phyloP scores from a whole-genome alignment of 2,113 vertebrate genomes.

The Alosa alosa region DNA sequence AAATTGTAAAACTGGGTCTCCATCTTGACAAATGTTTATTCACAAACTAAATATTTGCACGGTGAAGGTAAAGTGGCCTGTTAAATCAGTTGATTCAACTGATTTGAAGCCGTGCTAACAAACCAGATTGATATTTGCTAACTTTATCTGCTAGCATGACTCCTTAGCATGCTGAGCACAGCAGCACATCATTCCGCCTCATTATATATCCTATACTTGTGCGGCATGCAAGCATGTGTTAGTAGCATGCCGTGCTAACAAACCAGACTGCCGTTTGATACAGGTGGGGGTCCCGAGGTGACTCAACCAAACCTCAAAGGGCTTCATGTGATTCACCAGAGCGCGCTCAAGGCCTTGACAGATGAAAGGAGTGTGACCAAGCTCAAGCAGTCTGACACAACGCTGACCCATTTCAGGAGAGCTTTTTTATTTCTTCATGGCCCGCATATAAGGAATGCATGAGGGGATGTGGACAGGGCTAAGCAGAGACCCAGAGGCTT shows the following conservation, averaged over 20 bases:
- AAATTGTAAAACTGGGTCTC: too few species aligned
- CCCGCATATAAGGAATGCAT: background rate
- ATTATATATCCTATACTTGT: background rate
- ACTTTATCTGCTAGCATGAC: background rate
- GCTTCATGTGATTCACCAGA: background rate
- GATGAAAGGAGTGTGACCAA: background rate
- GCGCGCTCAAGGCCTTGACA: background rate
- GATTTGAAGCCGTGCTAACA: too few species aligned
- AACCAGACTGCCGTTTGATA: background rate
- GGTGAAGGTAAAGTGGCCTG: too few species aligned
- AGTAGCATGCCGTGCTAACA: background rate
- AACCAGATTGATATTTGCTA: background rate
- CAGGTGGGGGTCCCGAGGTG: background rate
- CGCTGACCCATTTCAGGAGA: background rate
- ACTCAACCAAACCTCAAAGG: conserved; percentile 2
- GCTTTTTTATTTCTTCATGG: background rate
- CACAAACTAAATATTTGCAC: too few species aligned
- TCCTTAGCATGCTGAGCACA: background rate
- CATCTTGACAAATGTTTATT: too few species aligned
- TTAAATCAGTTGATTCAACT: too few species aligned
- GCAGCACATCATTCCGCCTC: background rate
- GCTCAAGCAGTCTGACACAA: background rate
- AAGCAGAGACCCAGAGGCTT: background rate
- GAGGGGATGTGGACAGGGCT: background rate
- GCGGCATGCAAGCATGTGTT: background rate